Evolutionary conservation across 2,113 vertebrate species (phyloP).

Genomic region (Passer domesticus): DNA sequence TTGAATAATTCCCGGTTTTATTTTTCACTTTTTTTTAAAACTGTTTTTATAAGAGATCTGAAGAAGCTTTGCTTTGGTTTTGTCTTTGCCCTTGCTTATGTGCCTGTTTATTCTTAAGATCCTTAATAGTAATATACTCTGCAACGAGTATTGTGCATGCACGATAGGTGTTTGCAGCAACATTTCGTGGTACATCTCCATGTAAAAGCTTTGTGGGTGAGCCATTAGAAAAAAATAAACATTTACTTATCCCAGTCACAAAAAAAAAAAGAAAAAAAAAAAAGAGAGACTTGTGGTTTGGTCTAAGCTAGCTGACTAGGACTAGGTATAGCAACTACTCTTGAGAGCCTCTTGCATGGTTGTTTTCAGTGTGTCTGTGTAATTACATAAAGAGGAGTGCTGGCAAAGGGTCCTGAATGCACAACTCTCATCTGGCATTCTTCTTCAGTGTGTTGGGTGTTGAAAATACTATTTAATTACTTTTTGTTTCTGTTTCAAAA

Average conservation of each 20-base stretch:
- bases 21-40: fast-evolving
- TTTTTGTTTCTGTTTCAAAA: not conserved
- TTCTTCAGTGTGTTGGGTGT: not conserved
- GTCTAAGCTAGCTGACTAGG: not conserved
- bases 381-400: not conserved
- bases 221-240: not conserved
- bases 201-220: not conserved
- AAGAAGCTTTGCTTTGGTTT: not conserved
- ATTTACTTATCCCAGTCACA: not conserved
- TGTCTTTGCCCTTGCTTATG: not conserved
- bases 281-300: not conserved
- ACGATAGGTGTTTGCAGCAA: not conserved
- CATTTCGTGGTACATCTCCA: not conserved
- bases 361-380: not conserved
- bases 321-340: not conserved
- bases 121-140: not conserved
- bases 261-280: not conserved
- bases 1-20: not conserved
- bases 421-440: not conserved
- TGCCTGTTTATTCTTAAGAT: not conserved
- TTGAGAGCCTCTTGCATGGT: not conserved
- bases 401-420: not conserved
- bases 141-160: not conserved
- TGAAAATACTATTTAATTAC: not conserved
- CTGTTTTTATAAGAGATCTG: not conserved